These are phyloP conservation scores for Capitella teleta DNA, from an alignment of 1,140 invertebrate genomes.

Conservation along the genomic window DNA sequence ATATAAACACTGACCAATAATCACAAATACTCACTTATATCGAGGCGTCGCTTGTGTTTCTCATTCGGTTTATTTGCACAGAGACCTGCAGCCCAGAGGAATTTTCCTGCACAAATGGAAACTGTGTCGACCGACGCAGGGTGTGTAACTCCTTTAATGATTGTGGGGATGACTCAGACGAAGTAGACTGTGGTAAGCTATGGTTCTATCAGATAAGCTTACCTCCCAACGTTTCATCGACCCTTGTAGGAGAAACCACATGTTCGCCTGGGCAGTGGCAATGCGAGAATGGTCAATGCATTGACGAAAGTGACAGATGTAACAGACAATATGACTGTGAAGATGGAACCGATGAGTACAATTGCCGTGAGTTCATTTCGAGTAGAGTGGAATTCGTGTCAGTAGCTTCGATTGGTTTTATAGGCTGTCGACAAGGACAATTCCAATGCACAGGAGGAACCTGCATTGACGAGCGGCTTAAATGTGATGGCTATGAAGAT, in stretches of 20 bases:
- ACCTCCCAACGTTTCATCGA: too few species aligned
- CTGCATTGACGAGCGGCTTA: constrained; percentile 55
- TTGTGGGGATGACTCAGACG: constrained; percentile 74
- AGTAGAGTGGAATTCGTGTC: neutral
- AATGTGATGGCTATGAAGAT: constrained; percentile 78
- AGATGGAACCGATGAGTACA: constrained; percentile 19
- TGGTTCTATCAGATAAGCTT: too few species aligned
- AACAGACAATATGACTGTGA: constrained; percentile 65
- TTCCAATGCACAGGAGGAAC: constrained; percentile 51
- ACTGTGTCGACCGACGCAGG: constrained; percentile 76
- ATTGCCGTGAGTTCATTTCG: constrained; percentile 7
- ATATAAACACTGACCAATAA: too few species aligned
- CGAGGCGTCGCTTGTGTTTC: too few species aligned
- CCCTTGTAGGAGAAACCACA: too few species aligned
- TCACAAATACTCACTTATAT: too few species aligned
- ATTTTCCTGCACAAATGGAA: constrained; percentile 44
- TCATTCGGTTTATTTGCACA: too few species aligned
- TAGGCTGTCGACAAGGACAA: constrained; percentile 17
- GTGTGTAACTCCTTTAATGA: constrained; percentile 79
- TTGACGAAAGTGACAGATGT: constrained; percentile 42
- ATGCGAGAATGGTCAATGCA: constrained; percentile 8
- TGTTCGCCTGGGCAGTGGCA: constrained; percentile 1
- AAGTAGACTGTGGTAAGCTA: constrained; percentile 60
- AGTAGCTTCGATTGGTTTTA: neutral
- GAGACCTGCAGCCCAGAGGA: too few species aligned